Base-by-base conservation (phyloP, 2,113 vertebrate genomes). In the Brachirus orientalis region DNA sequence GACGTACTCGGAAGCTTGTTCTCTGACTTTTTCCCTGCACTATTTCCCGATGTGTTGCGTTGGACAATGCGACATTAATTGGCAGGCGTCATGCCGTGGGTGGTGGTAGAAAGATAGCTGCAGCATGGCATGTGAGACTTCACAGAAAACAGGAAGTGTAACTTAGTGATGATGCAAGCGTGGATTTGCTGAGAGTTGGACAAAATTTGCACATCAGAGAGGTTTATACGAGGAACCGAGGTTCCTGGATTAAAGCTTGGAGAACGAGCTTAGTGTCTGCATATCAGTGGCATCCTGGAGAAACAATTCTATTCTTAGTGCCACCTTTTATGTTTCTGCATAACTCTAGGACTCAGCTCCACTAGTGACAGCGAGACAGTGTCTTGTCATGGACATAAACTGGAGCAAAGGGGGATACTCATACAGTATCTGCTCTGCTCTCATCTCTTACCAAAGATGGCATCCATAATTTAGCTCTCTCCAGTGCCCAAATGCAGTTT, bases 261-360 rank as follows among this genome's bases (percentile, higher is more conserved):
- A 60, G 73, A 72, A 14, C 28, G 44, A 63, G 76, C 72, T 87
- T 72, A 82, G 63, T 63, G 68, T 79, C 75, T 73, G 54, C 56
- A 38, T 55, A 76, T 63, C 62, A 62, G 43, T 17, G 44, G 78
- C 69, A 69, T 73, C 64, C 68, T 55, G 61, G 44, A 82, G 56
- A 82, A 82, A 85, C 67, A 72, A 70, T 83, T 78, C 60, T 75
- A 67, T 77, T 80, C 63, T 84, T 75, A 84, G 82, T 60, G 36
- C 62, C 44, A 61, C 69, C 54, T 69, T 84, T 79, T 55, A 72
- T 82, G 65, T 84, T 55, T 52, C 20, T 3, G 35, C 48, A 65
- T 66, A 47, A 57, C 56, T 79, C 3, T 1, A 59, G 58, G 78
- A 73, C 56, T 63, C 9, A 57, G 33, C 28, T 41, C n/a, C 13